These are phyloP conservation scores for Spheniscus mendiculus DNA, from an alignment of 2,113 vertebrate genomes.

Conservation along the genomic window DNA sequence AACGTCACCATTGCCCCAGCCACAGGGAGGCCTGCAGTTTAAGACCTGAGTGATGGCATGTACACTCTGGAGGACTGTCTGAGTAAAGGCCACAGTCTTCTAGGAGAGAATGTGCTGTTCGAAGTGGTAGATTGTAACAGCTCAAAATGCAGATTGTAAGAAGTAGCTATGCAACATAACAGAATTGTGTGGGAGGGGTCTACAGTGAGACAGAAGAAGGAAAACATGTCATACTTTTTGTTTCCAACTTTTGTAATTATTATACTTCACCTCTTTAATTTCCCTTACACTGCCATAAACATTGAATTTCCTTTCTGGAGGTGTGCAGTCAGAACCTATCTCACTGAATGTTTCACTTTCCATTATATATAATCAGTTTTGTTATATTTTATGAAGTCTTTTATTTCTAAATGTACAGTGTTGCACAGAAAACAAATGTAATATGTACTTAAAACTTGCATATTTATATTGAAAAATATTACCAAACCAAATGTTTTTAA, in stretches of 20 bases:
- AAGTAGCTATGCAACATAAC: accelerated
- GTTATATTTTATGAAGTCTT: background rate
- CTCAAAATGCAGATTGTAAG: background rate
- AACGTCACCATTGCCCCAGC: accelerated
- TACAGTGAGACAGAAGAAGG: background rate
- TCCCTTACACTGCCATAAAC: background rate
- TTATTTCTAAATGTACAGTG: background rate
- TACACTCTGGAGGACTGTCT: background rate
- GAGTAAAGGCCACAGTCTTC: background rate
- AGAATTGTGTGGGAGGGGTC: background rate
- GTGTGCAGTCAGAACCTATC: background rate
- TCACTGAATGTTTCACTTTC: background rate
- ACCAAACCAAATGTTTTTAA: background rate
- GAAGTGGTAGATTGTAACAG: background rate
- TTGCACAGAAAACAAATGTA: background rate
- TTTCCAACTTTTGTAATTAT: background rate
- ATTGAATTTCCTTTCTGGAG: background rate
- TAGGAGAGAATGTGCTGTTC: background rate
- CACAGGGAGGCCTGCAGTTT: background rate
- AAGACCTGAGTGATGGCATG: background rate
- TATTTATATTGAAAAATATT: background rate
- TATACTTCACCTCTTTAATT: background rate
- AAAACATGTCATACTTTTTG: background rate
- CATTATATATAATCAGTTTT: background rate
- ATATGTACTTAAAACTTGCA: background rate